A percentile compares a stretch with the other conserved stretches of the same genome.
Evolutionary conservation across 2,113 vertebrate genomes (phyloP).

Genomic region (Panurus biarmicus): DNA sequence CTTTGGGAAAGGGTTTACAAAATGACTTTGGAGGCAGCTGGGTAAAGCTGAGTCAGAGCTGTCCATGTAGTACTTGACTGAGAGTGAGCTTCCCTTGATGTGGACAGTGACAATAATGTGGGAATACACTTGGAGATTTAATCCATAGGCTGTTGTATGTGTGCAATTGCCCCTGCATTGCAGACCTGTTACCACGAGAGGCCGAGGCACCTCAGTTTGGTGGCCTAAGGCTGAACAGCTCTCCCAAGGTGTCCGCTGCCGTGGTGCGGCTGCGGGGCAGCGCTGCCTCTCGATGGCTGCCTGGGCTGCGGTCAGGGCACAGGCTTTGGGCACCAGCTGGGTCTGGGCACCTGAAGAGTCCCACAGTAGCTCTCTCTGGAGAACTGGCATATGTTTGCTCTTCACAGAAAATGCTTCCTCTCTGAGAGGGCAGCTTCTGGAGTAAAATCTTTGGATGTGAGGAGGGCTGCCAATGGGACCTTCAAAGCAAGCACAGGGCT

Average conservation of each 20-base stretch:
- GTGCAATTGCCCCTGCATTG: neutral
- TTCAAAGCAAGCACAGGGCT: rapidly evolving
- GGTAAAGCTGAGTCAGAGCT: neutral
- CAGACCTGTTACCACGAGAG: neutral
- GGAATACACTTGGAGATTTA: neutral
- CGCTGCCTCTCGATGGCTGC: neutral
- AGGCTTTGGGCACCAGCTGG: neutral
- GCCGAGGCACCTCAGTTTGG: neutral
- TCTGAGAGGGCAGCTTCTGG: neutral
- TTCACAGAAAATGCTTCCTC: neutral
- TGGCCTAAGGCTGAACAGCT: neutral
- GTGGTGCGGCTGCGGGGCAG: rapidly evolving
- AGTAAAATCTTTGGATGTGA: too few species aligned
- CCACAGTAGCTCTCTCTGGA: neutral
- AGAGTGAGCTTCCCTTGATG: neutral
- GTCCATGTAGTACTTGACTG: rapidly evolving
- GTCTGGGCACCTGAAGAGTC: neutral
- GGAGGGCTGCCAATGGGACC: neutral
- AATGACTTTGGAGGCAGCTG: neutral
- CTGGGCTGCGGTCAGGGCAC: too few species aligned
- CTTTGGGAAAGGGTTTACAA: neutral
- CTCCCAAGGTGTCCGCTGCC: rapidly evolving
- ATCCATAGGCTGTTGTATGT: neutral
- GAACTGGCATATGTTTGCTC: neutral
- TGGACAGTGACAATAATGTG: neutral